phyloP scores from a whole-genome alignment of 2,113 vertebrate genomes.

The Erpornis zantholeuca region DNA sequence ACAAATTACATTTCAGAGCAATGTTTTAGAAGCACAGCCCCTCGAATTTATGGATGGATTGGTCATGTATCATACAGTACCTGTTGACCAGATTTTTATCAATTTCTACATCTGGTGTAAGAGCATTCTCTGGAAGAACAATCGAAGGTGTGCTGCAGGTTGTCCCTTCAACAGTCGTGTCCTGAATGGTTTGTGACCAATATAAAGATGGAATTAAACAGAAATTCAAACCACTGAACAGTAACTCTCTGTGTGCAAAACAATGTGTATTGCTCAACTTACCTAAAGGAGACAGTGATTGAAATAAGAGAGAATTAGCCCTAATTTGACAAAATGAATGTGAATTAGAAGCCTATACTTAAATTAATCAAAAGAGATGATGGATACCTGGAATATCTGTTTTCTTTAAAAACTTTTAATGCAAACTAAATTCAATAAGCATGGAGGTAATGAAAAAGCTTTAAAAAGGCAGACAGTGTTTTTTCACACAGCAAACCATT shows the following conservation, averaged over 20 bases:
- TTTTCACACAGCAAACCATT: background rate
- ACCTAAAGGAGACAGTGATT: background rate
- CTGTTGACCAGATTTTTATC: constrained; percentile 71
- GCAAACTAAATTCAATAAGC: background rate
- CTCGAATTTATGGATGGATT: background rate
- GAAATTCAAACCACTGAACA: background rate
- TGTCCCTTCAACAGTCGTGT: constrained; percentile 61
- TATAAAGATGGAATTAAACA: constrained; percentile 25
- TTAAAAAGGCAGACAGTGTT: background rate
- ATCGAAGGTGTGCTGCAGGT: constrained; percentile 80
- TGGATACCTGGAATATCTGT: background rate
- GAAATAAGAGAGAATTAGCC: background rate
- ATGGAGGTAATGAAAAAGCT: background rate
- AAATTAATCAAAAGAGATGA: background rate
- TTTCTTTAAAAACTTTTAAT: background rate
- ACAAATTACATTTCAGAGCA: background rate
- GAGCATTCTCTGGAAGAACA: constrained; percentile 82
- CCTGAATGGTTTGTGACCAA: constrained; percentile 70
- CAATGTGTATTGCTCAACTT: background rate
- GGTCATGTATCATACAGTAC: constrained; percentile 26
- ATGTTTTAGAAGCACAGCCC: background rate
- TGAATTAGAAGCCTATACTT: background rate
- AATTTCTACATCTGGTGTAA: constrained; percentile 68
- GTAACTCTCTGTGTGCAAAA: background rate
- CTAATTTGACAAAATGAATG: background rate